Evolutionary conservation across 1,140 invertebrate genomes (phyloP).

Genomic region (Cardiocondyla obscurior): DNA sequence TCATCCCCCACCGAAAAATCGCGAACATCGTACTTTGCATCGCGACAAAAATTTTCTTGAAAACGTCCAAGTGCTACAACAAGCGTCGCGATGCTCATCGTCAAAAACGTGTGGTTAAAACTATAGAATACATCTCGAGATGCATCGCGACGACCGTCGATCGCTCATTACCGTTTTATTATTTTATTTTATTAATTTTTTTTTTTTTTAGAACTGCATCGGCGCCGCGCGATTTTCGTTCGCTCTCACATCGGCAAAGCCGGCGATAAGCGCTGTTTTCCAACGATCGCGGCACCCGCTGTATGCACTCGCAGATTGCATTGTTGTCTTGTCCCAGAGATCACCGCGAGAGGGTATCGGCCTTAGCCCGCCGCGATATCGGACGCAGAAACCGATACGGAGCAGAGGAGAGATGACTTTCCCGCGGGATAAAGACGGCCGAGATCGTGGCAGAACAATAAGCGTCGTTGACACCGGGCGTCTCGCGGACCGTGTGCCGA

Average conservation of each 20-base stretch:
- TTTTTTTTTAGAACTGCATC: neutral
- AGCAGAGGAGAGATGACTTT: slow-evolving; percentile 25
- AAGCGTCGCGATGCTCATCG: neutral
- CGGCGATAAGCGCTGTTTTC: slow-evolving; percentile 67
- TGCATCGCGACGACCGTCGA: neutral
- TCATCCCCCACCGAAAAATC: neutral
- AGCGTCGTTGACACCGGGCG: neutral
- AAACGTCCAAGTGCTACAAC: neutral
- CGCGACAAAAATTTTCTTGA: neutral
- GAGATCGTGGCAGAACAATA: slow-evolving; percentile 34
- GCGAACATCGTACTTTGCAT: neutral
- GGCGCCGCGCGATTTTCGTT: slow-evolving; percentile 25
- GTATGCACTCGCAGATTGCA: slow-evolving; percentile 75
- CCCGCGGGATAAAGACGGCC: slow-evolving; percentile 32
- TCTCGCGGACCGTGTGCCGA: neutral
- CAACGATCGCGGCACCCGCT: slow-evolving; percentile 69
- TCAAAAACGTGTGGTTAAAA: neutral
- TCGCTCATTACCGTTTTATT: neutral
- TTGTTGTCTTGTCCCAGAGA: slow-evolving; percentile 84
- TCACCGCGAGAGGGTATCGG: slow-evolving; percentile 83
- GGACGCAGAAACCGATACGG: slow-evolving; percentile 60
- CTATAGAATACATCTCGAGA: neutral
- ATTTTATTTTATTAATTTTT: no score
- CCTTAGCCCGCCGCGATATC: slow-evolving; percentile 75
- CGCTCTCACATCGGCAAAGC: neutral